phyloP scores from a whole-genome alignment of 1,140 invertebrate species.

The Drosophila sulfurigaster region DNA sequence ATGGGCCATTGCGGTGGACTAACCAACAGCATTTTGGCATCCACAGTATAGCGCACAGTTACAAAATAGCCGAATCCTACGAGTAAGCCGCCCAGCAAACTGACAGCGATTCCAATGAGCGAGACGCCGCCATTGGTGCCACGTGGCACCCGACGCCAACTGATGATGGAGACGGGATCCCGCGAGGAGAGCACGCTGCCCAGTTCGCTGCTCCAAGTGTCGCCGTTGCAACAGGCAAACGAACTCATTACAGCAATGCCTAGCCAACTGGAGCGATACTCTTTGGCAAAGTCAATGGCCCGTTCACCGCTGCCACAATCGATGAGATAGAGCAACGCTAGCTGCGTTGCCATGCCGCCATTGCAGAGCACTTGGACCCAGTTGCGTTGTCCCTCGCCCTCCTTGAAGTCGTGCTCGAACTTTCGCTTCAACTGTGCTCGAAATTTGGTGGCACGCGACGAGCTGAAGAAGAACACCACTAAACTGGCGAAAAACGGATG shows the following conservation, averaged over 20 bases:
- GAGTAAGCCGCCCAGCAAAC: slow-evolving; percentile 90
- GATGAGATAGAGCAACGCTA: slow-evolving; percentile 92
- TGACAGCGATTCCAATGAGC: slow-evolving; percentile 89
- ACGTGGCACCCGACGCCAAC: slow-evolving; percentile 90
- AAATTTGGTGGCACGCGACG: slow-evolving; percentile 94
- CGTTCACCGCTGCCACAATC: slow-evolving; percentile 92
- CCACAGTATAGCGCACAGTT: slow-evolving; percentile 88
- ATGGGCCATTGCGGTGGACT: slow-evolving; percentile 93
- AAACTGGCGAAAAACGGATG: slow-evolving; percentile 91
- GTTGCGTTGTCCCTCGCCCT: slow-evolving; percentile 91
- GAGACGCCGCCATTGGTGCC: slow-evolving; percentile 95
- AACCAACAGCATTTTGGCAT: slow-evolving; percentile 86
- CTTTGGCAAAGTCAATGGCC: slow-evolving; percentile 91
- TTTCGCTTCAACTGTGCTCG: slow-evolving; percentile 89
- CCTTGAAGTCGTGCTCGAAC: slow-evolving; percentile 92
- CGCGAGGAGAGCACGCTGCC: slow-evolving; percentile 90
- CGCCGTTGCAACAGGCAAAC: slow-evolving; percentile 93
- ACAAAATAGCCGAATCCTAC: slow-evolving; percentile 92
- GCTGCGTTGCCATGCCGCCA: slow-evolving; percentile 92
- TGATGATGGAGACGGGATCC: slow-evolving; percentile 92
- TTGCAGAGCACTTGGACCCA: slow-evolving; percentile 97
- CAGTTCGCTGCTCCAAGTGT: slow-evolving; percentile 96
- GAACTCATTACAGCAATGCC: slow-evolving; percentile 92
- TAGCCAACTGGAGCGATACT: slow-evolving; percentile 93
- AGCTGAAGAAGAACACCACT: slow-evolving; percentile 92